Evolutionary conservation across 2,113 vertebrate species (phyloP).

Genomic region (Thinocorus orbignyianus): DNA sequence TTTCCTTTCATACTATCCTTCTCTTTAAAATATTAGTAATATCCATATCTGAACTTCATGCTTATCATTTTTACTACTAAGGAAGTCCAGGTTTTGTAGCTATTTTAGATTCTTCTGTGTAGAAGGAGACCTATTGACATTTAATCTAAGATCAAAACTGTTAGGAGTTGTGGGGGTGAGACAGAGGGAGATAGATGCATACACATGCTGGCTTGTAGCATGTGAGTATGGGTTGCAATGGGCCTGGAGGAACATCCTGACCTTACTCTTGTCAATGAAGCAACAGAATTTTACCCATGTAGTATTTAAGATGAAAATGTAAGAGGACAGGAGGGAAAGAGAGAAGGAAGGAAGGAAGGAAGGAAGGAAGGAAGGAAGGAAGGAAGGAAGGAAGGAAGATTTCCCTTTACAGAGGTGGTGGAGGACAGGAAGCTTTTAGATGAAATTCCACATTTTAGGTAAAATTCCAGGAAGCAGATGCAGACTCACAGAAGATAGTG

Average conservation of each 20-base stretch:
- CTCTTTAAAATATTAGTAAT: not conserved
- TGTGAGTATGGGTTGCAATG: not conserved
- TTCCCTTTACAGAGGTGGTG: not conserved
- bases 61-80: not conserved
- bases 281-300: not conserved
- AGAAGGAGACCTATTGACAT: not conserved
- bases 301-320: not conserved
- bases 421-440: not conserved
- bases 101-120: not conserved
- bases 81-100: not conserved
- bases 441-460: not conserved
- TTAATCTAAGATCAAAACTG: not conserved
- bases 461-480: not conserved
- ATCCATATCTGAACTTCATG: not conserved
- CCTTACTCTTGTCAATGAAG: not conserved
- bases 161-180: not conserved
- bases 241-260: not conserved
- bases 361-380: no score
- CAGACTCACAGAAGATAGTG: not conserved
- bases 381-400: accelerated
- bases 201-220: not conserved
- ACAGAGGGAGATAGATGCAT: not conserved
- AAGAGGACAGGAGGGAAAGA: not conserved
- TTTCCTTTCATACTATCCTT: not conserved
- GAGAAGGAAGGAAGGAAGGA: not conserved